phyloP scores from a whole-genome alignment of 2,113 vertebrate genomes.

The Uria aalge region DNA sequence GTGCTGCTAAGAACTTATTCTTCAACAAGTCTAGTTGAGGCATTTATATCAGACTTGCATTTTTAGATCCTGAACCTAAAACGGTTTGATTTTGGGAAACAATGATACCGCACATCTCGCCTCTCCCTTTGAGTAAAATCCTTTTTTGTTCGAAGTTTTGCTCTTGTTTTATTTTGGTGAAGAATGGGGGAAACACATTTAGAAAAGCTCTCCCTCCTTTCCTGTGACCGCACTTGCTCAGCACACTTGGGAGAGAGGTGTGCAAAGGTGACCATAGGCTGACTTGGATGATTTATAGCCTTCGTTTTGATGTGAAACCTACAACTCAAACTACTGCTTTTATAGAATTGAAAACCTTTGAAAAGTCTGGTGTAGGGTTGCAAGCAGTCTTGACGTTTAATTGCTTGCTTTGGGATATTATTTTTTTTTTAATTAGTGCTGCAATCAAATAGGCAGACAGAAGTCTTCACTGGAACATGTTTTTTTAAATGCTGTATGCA shows the following conservation, averaged over 20 bases:
- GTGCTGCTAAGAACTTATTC: not conserved
- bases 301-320: not conserved
- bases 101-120: not conserved
- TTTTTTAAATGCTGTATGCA: not conserved
- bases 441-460: not conserved
- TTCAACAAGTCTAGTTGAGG: not conserved
- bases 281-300: not conserved
- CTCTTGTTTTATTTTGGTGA: fast-evolving
- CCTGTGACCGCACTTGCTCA: not conserved
- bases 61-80: not conserved
- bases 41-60: not conserved
- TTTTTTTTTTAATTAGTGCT: not conserved
- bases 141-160: not conserved
- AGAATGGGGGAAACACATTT: fast-evolving
- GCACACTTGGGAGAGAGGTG: not conserved
- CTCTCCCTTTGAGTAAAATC: not conserved
- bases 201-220: not conserved
- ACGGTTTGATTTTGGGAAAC: not conserved
- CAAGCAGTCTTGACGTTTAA: not conserved
- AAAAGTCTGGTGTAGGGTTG: not conserved
- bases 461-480: not conserved
- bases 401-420: not conserved
- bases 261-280: not conserved
- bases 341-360: not conserved
- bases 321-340: not conserved